Base-by-base conservation (phyloP, 2,888 invertebrate species). In the Dicyrtoma fusca region DNA sequence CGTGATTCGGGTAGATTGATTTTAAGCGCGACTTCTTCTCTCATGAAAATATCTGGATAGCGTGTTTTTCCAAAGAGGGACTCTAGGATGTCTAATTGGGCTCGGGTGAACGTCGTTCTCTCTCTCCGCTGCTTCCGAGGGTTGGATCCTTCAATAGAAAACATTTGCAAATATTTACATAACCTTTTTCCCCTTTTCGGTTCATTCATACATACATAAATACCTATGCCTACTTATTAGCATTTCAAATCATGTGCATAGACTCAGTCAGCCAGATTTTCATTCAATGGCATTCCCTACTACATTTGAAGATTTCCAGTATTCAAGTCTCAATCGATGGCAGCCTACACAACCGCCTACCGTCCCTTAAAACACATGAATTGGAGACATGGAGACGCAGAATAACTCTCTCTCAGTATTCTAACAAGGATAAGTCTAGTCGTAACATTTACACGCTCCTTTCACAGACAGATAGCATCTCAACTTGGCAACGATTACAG, bases 41-140 rank as follows among this genome's bases (percentile, higher is more conserved):
- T 86, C 96, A 97, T 97, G 86, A 98, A 99, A 84, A 99, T 98
- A 85, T 99, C 99, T 4, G 99, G 94, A 86, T 99, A 99, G 82
- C 97, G 87, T 10, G 98, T 99, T 86, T 97, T 98, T 81, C 90
- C 89, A 85, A 99, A 99, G 62, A 98, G 87, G 0, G 91, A 88
- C 83, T 99, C 99, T 77, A 99, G 86, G 10, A 97, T 90, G 84
- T 98, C 97, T 78, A 99, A 87, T 83, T 99, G 99, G 0, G 95
- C 92, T 68, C 98, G 87, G 11, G 97, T 97, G 86, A 98, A 99
- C 21, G 99, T 99, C 21, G 99, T 99, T 71, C 99, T 84, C 83
- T 99, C 98, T 69, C 99, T 88, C 1, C 99, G 87, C 84, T 98
- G 98, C 84, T 99, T 99, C 71, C 98, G 86, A 47, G 92, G 91